phyloP scores from a whole-genome alignment of 2,113 vertebrate species.

The Tauraco erythrolophus region DNA sequence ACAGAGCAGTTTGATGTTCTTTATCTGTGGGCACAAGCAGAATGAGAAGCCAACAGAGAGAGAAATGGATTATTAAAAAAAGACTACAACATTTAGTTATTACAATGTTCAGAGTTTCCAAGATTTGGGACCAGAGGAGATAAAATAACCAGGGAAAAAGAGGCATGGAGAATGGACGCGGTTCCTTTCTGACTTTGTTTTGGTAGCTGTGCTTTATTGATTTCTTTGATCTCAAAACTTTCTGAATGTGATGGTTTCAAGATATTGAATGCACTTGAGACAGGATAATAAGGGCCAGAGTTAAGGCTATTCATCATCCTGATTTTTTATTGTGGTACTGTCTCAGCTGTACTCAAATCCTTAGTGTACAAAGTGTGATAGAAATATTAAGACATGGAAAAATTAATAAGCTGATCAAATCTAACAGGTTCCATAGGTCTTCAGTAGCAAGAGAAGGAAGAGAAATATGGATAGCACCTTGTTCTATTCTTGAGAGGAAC shows the following conservation, averaged over 20 bases:
- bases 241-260: not conserved
- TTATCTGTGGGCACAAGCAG: not conserved
- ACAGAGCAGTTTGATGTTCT: not conserved
- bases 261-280: not conserved
- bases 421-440: not conserved
- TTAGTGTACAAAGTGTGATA: not conserved
- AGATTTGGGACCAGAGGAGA: not conserved
- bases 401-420: conserved; percentile 12
- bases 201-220: not conserved
- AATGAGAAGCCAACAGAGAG: not conserved
- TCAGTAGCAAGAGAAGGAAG: not conserved
- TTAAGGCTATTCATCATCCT: conserved; percentile 7
- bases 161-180: rapidly evolving
- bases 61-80: not conserved
- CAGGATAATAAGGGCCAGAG: not conserved
- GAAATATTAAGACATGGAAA: not conserved
- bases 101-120: not conserved
- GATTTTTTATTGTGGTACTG: not conserved
- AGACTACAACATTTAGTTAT: not conserved
- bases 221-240: conserved; percentile 2
- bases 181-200: not conserved
- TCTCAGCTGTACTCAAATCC: not conserved
- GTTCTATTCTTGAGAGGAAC: not conserved
- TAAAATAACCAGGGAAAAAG: not conserved
- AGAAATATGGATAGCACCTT: not conserved